Percentiles rank a stretch among this genome's conserved stretches.
Conservation (phyloP, 2,113 vertebrate species). For the Etheostoma cragini region DNA sequence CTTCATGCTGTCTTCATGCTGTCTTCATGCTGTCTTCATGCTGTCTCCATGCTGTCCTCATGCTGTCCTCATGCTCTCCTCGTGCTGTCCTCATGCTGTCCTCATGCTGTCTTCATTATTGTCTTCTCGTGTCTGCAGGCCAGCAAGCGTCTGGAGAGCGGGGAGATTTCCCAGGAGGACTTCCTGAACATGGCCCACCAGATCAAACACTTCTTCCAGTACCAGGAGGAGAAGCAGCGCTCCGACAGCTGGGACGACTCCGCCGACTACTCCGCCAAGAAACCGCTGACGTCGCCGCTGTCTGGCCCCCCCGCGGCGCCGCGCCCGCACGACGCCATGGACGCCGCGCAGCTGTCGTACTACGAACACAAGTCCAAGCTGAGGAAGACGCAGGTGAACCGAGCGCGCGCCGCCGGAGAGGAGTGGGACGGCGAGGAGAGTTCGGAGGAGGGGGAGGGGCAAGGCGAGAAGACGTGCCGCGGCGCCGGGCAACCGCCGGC, state of each 20-base stretch:
- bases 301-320: not conserved
- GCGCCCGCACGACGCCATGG: conserved; percentile 55
- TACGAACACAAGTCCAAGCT: conserved; percentile 96
- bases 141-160: conserved; percentile 90
- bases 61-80: too few species aligned
- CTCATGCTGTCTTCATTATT: too few species aligned
- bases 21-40: too few species aligned
- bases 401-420: not conserved
- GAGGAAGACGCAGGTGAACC: conserved; percentile 91
- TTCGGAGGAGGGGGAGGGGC: not conserved
- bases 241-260: conserved; percentile 88
- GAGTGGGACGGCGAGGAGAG: conserved; percentile 58
- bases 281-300: conserved; percentile 78
- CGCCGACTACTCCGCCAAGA: conserved; percentile 83
- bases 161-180: conserved; percentile 94
- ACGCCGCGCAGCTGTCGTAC: conserved; percentile 91
- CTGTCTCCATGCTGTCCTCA: too few species aligned
- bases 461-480: not conserved
- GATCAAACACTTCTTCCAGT: conserved; percentile 96
- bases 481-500: not conserved
- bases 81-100: too few species aligned
- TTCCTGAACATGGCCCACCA: conserved; percentile 95
- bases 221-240: conserved; percentile 94
- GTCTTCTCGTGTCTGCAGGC: conserved; percentile 80
- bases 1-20: too few species aligned